Evolutionary conservation across 2,797 vertebrate species (phyloP).

Genomic region (Parotocinclus haroldoi): DNA sequence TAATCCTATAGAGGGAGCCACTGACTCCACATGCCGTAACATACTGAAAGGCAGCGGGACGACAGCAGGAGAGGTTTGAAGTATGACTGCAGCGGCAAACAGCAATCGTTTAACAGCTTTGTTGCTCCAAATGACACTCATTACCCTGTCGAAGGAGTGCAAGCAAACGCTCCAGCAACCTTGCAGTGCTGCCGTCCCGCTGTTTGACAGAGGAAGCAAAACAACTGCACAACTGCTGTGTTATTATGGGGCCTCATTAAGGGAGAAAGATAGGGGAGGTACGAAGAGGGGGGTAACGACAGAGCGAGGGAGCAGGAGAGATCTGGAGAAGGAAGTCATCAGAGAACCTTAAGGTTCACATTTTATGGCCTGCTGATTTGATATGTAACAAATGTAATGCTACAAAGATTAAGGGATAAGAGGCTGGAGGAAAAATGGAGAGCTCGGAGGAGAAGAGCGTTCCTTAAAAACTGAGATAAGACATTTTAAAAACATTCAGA

Average conservation of each 20-base stretch:
- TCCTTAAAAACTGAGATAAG: no score
- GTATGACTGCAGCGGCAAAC: slow-evolving; percentile 69
- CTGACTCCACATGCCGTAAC: not conserved
- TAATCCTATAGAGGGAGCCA: slow-evolving; percentile 25
- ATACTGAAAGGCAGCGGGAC: slow-evolving; percentile 4
- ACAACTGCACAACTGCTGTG: slow-evolving; percentile 79
- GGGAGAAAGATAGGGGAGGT: slow-evolving; percentile 64
- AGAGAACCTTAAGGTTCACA: slow-evolving; percentile 1
- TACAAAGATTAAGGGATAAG: not conserved
- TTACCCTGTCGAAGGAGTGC: slow-evolving; percentile 77
- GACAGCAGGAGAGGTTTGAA: slow-evolving; percentile 53
- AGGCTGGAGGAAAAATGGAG: not conserved
- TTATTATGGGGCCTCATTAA: slow-evolving; percentile 83
- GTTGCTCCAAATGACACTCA: slow-evolving; percentile 76
- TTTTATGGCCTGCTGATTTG: not conserved
- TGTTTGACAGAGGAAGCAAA: slow-evolving; percentile 80
- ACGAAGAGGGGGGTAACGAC: slow-evolving; percentile 27
- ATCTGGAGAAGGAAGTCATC: slow-evolving; percentile 30
- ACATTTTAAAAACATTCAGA: no score
- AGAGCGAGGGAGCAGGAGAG: not conserved
- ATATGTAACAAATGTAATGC: not conserved
- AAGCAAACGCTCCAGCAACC: slow-evolving; percentile 75
- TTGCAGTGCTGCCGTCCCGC: slow-evolving; percentile 72
- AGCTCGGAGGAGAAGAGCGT: no score
- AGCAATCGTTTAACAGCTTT: slow-evolving; percentile 67